Evolutionary conservation across 2,888 invertebrate genomes (phyloP).

Genomic region (Acleris sparsana): DNA sequence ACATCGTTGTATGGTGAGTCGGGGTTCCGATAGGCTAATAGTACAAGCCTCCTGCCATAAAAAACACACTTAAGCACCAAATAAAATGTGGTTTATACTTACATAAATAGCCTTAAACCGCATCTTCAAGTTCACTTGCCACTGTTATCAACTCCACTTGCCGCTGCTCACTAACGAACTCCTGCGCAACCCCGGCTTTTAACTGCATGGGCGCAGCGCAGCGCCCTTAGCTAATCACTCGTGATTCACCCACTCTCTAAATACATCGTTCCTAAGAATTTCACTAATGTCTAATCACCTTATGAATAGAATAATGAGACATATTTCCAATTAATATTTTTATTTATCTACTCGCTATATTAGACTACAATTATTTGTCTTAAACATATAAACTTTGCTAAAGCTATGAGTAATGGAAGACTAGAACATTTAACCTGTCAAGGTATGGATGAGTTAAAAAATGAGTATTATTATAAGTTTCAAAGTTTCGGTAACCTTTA

Average conservation of each 20-base stretch:
- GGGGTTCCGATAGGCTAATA: too few relatives aligned
- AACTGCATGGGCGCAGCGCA: background rate
- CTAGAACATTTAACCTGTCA: conserved; percentile 36
- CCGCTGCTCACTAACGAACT: conserved; percentile 2
- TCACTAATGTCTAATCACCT: conserved; percentile 8
- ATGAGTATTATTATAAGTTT: too few relatives aligned
- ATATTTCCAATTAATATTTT: conserved; percentile 10
- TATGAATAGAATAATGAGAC: conserved; percentile 3
- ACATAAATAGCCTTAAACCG: conserved; percentile 18
- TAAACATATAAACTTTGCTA: conserved; percentile 9
- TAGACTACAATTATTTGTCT: background rate
- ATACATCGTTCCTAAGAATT: conserved; percentile 21
- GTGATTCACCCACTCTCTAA: conserved; percentile 17
- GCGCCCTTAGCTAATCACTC: conserved; percentile 20
- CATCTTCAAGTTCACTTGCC: conserved; percentile 15
- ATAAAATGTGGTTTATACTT: conserved; percentile 4
- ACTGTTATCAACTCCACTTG: conserved; percentile 16
- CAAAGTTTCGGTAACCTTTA: too few relatives aligned
- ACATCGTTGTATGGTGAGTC: too few relatives aligned
- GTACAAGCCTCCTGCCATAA: background rate
- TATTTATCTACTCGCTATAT: conserved; percentile 8
- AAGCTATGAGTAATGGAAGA: conserved; percentile 49
- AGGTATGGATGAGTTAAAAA: background rate
- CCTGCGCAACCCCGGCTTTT: conserved; percentile 7
- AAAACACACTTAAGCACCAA: background rate